Evolutionary conservation across 2,113 vertebrate species (phyloP).

Genomic region (Micronycteris hirsuta): DNA sequence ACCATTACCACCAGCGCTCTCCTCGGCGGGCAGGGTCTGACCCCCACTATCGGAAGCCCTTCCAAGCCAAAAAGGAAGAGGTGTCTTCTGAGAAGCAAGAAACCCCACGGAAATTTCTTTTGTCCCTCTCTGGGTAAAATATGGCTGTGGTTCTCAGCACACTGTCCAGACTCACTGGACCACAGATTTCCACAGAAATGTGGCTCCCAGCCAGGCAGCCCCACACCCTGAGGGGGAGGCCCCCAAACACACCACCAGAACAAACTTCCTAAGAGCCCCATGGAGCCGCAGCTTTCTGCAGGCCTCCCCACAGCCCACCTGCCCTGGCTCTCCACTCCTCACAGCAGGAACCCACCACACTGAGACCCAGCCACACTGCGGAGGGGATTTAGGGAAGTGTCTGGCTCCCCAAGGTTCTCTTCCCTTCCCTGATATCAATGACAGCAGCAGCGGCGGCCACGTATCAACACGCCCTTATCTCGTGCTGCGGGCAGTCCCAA

Average conservation of each 20-base stretch:
- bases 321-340: background rate
- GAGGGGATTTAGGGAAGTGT: background rate
- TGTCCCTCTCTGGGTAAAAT: background rate
- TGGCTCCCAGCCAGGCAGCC: background rate
- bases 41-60: background rate
- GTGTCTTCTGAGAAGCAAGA: background rate
- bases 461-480: background rate
- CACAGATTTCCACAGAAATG: constrained; percentile 48
- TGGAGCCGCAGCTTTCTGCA: background rate
- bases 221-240: constrained; percentile 45
- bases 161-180: background rate
- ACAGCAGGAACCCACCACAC: background rate
- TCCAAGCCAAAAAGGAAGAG: background rate
- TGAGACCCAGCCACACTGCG: background rate
- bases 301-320: background rate
- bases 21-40: too few relatives aligned
- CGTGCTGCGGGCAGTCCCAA: background rate
- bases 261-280: constrained; percentile 33
- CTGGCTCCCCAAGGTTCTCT: background rate
- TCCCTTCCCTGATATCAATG: background rate
- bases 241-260: background rate
- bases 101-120: background rate
- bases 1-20: background rate
- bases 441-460: background rate
- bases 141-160: background rate